Conservation (phyloP, 2,797 vertebrate genomes). For the Phoebastria nigripes region DNA sequence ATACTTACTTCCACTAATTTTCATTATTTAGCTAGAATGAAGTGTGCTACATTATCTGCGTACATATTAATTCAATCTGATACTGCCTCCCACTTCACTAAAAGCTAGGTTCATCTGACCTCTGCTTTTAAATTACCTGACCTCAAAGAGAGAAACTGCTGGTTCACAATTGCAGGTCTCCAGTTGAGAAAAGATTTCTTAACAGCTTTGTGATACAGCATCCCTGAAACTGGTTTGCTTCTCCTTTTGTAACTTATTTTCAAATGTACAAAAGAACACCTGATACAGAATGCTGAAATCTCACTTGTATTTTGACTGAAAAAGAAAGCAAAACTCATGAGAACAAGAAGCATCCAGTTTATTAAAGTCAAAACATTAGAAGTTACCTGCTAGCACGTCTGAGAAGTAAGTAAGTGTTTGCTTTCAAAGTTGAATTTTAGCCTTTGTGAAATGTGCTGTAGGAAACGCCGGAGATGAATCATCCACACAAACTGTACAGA, state of each 20-base stretch:
- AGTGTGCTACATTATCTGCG: not conserved
- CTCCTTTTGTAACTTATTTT: slow-evolving; percentile 51
- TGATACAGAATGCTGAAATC: slow-evolving; percentile 23
- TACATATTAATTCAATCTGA: not conserved
- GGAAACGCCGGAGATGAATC: not conserved
- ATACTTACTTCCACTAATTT: not conserved
- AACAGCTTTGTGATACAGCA: slow-evolving; percentile 22
- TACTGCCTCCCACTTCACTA: slow-evolving; percentile 19
- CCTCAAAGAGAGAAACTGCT: not conserved
- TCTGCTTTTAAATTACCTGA: slow-evolving; percentile 4
- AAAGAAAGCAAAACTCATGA: slow-evolving; percentile 29
- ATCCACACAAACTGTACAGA: not conserved
- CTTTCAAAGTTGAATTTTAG: not conserved
- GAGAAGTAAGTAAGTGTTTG: not conserved
- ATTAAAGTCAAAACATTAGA: slow-evolving; percentile 13
- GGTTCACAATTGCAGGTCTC: not conserved
- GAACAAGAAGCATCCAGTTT: not conserved
- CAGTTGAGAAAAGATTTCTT: slow-evolving; percentile 25
- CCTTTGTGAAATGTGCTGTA: not conserved
- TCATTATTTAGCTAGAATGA: not conserved
- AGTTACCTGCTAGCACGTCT: not conserved
- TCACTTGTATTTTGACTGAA: slow-evolving; percentile 21
- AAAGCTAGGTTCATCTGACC: not conserved
- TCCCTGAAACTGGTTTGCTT: slow-evolving; percentile 40
- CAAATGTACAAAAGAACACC: not conserved